Base-by-base conservation (phyloP, 2,888 invertebrate species). In the Zygogramma bicolorata region DNA sequence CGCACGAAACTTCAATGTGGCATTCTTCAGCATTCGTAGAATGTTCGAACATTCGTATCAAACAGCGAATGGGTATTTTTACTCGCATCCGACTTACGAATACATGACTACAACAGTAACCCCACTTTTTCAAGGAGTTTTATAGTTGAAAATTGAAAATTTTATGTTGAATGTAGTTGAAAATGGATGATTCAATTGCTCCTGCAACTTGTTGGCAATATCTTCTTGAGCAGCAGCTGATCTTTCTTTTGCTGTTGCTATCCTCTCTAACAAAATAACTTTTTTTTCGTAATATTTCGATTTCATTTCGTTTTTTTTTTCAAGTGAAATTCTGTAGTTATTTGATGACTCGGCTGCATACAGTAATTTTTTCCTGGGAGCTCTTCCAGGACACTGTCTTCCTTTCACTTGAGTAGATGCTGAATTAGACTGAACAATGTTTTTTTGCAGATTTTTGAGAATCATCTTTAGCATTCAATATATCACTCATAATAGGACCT, bases 11-110 rank as follows among this genome's bases (percentile, higher is more conserved):
- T 27, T 13, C n/a, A 25, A 27, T 25, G 15, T 15, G 25, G 22
- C 29, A 58, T 58, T 58, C 25, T 58, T 58, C 25, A 58, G 27
- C 27, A 58, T 25, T 58, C 58, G 58, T 29, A 58, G 58, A 58
- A 58, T 22, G 13, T 58, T 58, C 58, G 58, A n/a, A n/a, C n/a
- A n/a, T 58, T 58, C 58, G 58, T 58, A 20, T 25, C 27, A 58
- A 58, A 58, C 58, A 58, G 29, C 25, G 58, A 58, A 29, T 27
- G 58, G 13, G 58, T 58, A 8, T 29, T 27, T 5, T 29, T 15
- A 58, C 29, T 58, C 58, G 58, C 27, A 58, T 27, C 15, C 29
- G 25, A 15, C 10, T 58, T 58, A 29, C 58, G 22, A 27, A 29
- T 29, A 58, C 29, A 13, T n/a, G n/a, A 27, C 8, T 15, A 27